phyloP scores from a whole-genome alignment of 92 coral and sea anemone genomes.

The Porites divaricata region DNA sequence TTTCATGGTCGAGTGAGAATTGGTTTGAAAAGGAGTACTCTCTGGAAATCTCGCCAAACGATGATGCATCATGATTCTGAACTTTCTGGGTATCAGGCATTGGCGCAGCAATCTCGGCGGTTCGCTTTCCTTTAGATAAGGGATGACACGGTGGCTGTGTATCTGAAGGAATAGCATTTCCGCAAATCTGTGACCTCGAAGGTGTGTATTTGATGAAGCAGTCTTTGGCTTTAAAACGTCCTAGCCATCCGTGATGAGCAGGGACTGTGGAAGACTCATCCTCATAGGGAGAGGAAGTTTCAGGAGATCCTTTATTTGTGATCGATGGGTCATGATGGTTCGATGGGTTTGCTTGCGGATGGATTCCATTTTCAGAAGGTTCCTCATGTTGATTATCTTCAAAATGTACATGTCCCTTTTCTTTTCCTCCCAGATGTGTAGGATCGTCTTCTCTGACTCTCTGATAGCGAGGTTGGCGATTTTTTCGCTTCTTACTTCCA shows the following conservation, averaged over 20 bases:
- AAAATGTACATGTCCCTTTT: no score
- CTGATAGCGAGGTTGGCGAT: conserved; percentile 40
- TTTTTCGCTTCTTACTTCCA: conserved; percentile 42
- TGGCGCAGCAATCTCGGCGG: neutral
- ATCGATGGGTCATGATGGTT: neutral
- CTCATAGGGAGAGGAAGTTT: neutral
- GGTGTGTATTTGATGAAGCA: neutral
- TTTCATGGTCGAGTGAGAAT: neutral
- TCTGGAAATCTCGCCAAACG: neutral
- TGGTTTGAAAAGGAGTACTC: neutral
- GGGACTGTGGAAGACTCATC: neutral
- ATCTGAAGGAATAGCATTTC: neutral
- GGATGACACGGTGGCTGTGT: neutral
- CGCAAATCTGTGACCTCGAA: neutral
- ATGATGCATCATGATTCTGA: neutral
- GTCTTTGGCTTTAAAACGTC: neutral
- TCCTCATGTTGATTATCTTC: neutral
- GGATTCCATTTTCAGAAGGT: neutral
- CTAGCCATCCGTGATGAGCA: neutral
- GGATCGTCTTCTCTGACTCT: neutral
- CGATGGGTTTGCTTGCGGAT: neutral
- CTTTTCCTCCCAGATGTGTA: neutral
- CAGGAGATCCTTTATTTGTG: neutral
- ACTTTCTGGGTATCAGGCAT: neutral
- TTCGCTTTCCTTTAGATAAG: neutral